Conservation (phyloP, 2,888 invertebrate species). For the Orthosia gothica region DNA sequence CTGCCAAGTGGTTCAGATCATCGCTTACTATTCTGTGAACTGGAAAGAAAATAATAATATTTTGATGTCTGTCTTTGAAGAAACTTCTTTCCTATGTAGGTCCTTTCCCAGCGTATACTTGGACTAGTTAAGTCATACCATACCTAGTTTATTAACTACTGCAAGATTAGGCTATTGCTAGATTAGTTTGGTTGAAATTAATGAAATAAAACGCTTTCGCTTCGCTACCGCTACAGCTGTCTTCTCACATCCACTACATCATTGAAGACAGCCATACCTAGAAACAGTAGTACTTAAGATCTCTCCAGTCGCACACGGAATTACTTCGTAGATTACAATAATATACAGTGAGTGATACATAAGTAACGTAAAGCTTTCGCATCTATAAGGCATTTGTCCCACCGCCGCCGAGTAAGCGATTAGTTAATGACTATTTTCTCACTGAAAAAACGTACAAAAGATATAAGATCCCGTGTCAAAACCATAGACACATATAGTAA, state of each 20-base stretch:
- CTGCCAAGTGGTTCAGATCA: not conserved
- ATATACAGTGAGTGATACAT: slow-evolving; percentile 37
- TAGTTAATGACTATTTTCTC: too few relatives aligned
- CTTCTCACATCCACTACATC: not conserved
- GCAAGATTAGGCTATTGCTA: too few relatives aligned
- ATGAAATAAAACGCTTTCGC: too few relatives aligned
- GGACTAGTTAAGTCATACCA: too few relatives aligned
- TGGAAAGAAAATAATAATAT: not conserved
- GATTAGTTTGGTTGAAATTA: too few relatives aligned
- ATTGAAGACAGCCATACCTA: slow-evolving; percentile 19
- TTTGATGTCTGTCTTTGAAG: not conserved
- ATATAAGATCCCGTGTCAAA: too few relatives aligned
- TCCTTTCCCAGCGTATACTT: not conserved
- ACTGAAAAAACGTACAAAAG: too few relatives aligned
- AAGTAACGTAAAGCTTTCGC: not conserved
- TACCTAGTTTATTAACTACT: too few relatives aligned
- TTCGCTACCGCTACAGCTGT: not conserved
- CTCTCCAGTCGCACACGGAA: slow-evolving; percentile 33
- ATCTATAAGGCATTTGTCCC: not conserved
- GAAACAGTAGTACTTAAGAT: slow-evolving; percentile 46
- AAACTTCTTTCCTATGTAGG: not conserved
- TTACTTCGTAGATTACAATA: slow-evolving; percentile 54
- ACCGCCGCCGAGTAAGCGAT: too few relatives aligned
- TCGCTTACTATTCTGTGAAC: not conserved
- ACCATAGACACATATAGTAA: too few relatives aligned